Conservation (phyloP, 1,140 invertebrate genomes). For the Heliconius melpomene region DNA sequence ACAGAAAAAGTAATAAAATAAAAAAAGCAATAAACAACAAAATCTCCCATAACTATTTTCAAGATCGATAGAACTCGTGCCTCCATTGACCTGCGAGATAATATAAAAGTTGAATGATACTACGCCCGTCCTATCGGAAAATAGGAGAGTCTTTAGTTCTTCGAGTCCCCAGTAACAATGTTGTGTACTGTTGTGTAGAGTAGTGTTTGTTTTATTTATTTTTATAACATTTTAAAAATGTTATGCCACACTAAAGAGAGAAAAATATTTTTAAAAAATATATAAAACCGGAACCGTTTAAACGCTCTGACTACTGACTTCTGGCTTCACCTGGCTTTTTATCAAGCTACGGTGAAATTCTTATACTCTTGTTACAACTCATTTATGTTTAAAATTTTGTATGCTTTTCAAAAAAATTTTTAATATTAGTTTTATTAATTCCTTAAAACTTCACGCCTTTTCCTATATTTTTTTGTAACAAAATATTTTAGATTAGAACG, state of each 20-base stretch:
- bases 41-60: conserved; percentile 43
- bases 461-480: too few relatives aligned
- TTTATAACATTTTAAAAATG: too few relatives aligned
- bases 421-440: too few relatives aligned
- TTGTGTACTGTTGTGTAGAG: conserved; percentile 46
- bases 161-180: conserved; percentile 60
- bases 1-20: neutral
- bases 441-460: too few relatives aligned
- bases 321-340: too few relatives aligned
- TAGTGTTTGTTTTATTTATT: conserved; percentile 40
- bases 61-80: conserved; percentile 56
- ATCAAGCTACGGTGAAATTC: too few relatives aligned
- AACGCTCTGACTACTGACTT: too few relatives aligned
- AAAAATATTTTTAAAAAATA: neutral
- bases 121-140: conserved; percentile 72
- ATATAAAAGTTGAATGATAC: conserved; percentile 77
- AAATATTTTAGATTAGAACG: too few relatives aligned
- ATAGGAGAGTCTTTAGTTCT: conserved; percentile 73
- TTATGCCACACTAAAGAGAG: neutral
- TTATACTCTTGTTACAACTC: too few relatives aligned
- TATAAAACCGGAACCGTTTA: neutral
- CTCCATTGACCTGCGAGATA: conserved; percentile 68
- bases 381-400: neutral
- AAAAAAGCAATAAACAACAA: conserved; percentile 26
- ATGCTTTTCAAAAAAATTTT: too few relatives aligned